Percentiles rank a stretch among this genome's conserved stretches.
phyloP scores from a whole-genome alignment of 37 sponge, comb jelly and placozoan genomes.

The Hexactinellida sp. region DNA sequence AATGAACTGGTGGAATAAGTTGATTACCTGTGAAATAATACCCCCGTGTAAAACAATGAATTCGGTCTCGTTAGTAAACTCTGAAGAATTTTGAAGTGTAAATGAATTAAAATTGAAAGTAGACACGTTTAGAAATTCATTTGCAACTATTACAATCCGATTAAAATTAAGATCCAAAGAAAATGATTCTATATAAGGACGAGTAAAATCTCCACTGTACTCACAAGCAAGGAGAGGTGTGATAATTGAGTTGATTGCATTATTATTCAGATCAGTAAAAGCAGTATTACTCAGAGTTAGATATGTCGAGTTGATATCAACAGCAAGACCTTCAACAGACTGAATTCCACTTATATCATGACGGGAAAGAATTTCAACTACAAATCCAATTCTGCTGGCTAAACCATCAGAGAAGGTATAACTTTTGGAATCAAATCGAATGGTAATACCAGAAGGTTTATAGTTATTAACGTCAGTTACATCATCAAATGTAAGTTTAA shows the following conservation, averaged over 20 bases:
- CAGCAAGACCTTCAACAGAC: conserved; percentile 39
- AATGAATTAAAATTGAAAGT: conserved; percentile 23
- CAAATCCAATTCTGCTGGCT: conserved; percentile 31
- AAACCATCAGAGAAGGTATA: conserved; percentile 17
- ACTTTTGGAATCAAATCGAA: conserved; percentile 21
- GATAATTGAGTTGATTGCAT: conserved; percentile 14
- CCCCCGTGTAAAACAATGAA: background rate
- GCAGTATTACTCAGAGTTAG: conserved; percentile 21
- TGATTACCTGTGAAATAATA: background rate
- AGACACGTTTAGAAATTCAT: background rate
- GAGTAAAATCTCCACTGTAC: conserved; percentile 17
- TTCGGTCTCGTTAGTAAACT: background rate
- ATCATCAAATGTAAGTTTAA: conserved; percentile 25
- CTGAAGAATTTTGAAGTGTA: background rate
- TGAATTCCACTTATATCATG: conserved; percentile 34
- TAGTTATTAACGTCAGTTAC: conserved; percentile 26
- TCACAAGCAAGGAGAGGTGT: conserved; percentile 23
- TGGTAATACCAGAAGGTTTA: conserved; percentile 29
- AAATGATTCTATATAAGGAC: background rate
- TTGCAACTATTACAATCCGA: background rate
- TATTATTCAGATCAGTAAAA: conserved; percentile 18
- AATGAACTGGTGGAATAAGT: background rate
- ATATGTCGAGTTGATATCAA: conserved; percentile 40
- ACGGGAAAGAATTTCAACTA: conserved; percentile 36
- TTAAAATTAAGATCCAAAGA: background rate